Percentiles rank a stretch among this genome's conserved stretches.
phyloP scores from a whole-genome alignment of 2,888 invertebrate genomes.

The Platycheirus rosarum region DNA sequence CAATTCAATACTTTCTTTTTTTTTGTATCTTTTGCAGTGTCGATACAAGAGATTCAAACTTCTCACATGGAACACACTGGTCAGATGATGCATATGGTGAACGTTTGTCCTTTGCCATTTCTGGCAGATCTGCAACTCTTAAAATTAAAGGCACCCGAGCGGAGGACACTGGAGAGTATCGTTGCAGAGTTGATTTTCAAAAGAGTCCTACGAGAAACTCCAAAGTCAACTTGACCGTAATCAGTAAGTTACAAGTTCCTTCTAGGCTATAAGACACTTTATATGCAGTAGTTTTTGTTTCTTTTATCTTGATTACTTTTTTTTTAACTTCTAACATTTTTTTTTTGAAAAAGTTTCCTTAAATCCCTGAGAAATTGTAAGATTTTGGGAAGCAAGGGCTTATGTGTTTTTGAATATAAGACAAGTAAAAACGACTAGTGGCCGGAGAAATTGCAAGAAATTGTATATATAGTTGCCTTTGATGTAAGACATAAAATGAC shows the following conservation, averaged over 20 bases:
- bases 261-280: neutral
- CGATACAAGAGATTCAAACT: conserved; percentile 84
- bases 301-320: neutral
- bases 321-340: too few species aligned
- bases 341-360: too few species aligned
- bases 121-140: conserved; percentile 89
- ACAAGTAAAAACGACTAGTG: too few species aligned
- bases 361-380: too few species aligned
- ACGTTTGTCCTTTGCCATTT: conserved; percentile 89
- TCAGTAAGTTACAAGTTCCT: conserved; percentile 87
- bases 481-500: too few species aligned
- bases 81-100: conserved; percentile 85
- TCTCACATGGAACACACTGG: conserved; percentile 84
- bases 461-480: too few species aligned
- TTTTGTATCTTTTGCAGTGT: conserved; percentile 80
- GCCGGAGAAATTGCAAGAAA: too few species aligned
- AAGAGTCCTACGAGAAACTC: conserved; percentile 94
- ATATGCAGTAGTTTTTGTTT: conserved; percentile 12
- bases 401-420: too few species aligned
- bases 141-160: conserved; percentile 89
- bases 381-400: too few species aligned
- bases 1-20: conserved; percentile 15
- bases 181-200: conserved; percentile 95
- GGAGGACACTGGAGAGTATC: conserved; percentile 91
- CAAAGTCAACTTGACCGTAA: conserved; percentile 93